Percentiles rank a stretch among this genome's conserved stretches.
phyloP scores from a whole-genome alignment of 2,113 vertebrate species.

The Xiphophorus hellerii region DNA sequence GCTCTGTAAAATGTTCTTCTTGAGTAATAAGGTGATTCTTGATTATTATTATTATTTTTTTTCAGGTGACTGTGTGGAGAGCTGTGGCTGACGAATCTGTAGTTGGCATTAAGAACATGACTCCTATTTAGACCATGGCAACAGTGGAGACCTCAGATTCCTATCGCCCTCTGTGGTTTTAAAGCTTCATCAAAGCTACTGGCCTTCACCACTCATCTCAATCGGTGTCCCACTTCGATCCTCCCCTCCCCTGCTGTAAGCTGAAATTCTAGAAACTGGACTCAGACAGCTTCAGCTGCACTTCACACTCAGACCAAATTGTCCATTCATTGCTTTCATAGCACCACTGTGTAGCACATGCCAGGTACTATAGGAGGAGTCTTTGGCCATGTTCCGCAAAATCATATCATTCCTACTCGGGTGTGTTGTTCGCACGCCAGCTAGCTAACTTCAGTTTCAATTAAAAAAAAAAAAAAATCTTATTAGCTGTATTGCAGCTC shows the following conservation, averaged over 20 bases:
- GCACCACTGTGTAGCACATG: conserved; percentile 8
- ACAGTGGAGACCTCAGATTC: conserved; percentile 71
- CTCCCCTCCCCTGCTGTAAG: conserved; percentile 27
- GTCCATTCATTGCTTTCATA: conserved; percentile 6
- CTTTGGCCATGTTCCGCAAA: conserved; percentile 16
- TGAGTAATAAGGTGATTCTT: no score
- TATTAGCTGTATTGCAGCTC: not conserved
- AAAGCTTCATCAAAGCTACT: conserved; percentile 88
- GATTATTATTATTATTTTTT: not conserved
- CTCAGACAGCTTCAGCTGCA: conserved; percentile 55
- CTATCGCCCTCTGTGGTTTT: conserved; percentile 82
- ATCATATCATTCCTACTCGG: conserved; percentile 30
- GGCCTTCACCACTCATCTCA: conserved; percentile 87
- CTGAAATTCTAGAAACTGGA: conserved; percentile 70
- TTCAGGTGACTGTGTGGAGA: conserved; percentile 88
- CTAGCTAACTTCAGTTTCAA: not conserved
- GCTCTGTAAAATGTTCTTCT: no score
- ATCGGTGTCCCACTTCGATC: conserved; percentile 7
- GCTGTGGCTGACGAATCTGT: conserved; percentile 89
- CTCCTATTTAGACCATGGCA: conserved; percentile 72
- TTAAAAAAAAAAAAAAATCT: not conserved
- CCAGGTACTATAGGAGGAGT: conserved; percentile 24
- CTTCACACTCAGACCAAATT: conserved; percentile 74
- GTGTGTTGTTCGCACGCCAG: conserved; percentile 14
- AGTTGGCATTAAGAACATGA: conserved; percentile 83